Base-by-base conservation (phyloP, 2,888 invertebrate genomes). In the Leistus spinibarbis region DNA sequence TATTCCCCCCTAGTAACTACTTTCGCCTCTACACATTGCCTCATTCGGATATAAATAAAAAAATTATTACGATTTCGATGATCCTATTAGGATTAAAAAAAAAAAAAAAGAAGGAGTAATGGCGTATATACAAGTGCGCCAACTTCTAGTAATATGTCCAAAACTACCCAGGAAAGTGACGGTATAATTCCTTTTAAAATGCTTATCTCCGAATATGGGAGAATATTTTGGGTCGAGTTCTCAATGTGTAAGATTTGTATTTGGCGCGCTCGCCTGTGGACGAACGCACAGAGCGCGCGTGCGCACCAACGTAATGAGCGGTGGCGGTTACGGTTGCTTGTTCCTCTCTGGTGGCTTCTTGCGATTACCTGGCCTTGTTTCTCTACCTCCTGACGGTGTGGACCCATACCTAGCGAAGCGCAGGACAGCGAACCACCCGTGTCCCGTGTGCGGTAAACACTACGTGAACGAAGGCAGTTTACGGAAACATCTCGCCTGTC, bases 371-470 rank as follows among this genome's bases (percentile, higher is more conserved):
- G 63, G 74, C 75, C 74, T 81, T 81, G 84, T 88, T 89, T 89
- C 89, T 89, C 87, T 87, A 89, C 80, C 89, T 90, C 85, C 90
- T 90, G 87, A 90, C 89, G 87, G 90, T 89, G 89, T 86, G 85
- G 92, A 92, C 88, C 92, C 91, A 88, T 95, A 94, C 90, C 90
- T 95, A 92, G 95, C 95, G 86, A 96, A 96, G 89, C 92, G 96
- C 88, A 90, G 96, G 88, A 95, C 95, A 81, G 96, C 96, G 81
- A 96, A 96, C 87, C 97, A 97, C 86, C 96, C 96, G 69, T 97
- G 97, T 85, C 97, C 96, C 20, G 95, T 97, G 62, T 97, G 97
- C 87, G 96, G 96, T 80, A 97, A 97, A 87, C 96, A 96, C 86
- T 97, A 97, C 87, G 96, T 96, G 80, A 96, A 96, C 87, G 96